Evolutionary conservation across 2,888 invertebrate species (phyloP).

Genomic region (Chaitophorus viminalis): DNA sequence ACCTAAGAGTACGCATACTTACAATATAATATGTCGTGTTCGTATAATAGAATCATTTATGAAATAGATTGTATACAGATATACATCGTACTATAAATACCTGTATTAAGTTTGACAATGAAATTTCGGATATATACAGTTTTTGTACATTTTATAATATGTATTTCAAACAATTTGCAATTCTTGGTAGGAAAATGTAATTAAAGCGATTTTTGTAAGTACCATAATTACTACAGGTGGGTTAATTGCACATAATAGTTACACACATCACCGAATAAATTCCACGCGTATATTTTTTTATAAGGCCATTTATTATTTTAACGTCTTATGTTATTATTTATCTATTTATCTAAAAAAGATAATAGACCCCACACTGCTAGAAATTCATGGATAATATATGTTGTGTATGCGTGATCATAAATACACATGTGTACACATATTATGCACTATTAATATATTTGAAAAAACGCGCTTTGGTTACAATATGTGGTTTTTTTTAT

Average conservation of each 20-base stretch:
- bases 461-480: too few species aligned
- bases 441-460: neutral
- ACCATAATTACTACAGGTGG: neutral
- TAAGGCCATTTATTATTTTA: neutral
- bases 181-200: neutral
- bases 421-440: neutral
- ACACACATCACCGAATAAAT: neutral
- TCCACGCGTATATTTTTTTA: neutral
- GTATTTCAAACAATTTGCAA: neutral
- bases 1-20: neutral
- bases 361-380: neutral
- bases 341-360: neutral
- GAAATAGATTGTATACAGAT: too few species aligned
- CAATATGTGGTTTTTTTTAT: too few species aligned
- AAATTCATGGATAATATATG: neutral
- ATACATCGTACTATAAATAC: neutral
- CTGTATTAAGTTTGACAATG: neutral
- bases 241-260: neutral
- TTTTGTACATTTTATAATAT: neutral
- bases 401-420: neutral
- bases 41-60: too few species aligned
- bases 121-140: neutral
- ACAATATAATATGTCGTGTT: neutral
- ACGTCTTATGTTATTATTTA: neutral
- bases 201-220: neutral